phyloP scores from a whole-genome alignment of 2,797 vertebrate species.

The Tragopan temminckii region DNA sequence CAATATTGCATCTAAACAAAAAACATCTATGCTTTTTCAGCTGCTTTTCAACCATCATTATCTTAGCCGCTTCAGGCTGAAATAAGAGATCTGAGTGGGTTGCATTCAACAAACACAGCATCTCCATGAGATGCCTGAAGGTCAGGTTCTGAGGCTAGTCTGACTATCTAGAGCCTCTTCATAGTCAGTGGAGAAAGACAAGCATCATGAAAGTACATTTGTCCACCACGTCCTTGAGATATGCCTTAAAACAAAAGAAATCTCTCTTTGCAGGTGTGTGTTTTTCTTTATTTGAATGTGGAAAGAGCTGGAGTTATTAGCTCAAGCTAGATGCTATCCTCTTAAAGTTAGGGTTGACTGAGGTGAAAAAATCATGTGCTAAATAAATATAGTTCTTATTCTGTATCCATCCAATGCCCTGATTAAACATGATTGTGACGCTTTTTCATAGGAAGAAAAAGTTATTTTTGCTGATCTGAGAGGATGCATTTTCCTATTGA shows the following conservation, averaged over 20 bases:
- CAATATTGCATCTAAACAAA: slow-evolving; percentile 18
- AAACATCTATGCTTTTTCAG: background rate
- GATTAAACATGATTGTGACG: background rate
- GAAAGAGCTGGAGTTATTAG: background rate
- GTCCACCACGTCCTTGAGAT: background rate
- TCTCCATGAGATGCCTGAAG: background rate
- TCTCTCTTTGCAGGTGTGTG: background rate
- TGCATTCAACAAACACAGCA: background rate
- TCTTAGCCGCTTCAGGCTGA: background rate
- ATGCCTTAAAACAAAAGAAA: background rate
- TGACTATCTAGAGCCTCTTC: background rate
- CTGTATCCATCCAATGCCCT: background rate
- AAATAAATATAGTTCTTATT: background rate
- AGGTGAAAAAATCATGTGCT: background rate
- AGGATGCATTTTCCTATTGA: background rate
- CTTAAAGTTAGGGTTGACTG: background rate
- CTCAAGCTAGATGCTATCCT: background rate
- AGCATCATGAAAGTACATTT: background rate
- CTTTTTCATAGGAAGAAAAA: background rate
- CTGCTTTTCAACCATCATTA: background rate
- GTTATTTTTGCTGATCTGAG: background rate
- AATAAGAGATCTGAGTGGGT: background rate
- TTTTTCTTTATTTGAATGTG: background rate
- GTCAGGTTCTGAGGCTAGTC: background rate
- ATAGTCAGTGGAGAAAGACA: background rate